Percentiles rank a stretch among this genome's conserved stretches.
phyloP scores from a whole-genome alignment of 2,113 vertebrate species.

The Romanogobio albipinnatus region DNA sequence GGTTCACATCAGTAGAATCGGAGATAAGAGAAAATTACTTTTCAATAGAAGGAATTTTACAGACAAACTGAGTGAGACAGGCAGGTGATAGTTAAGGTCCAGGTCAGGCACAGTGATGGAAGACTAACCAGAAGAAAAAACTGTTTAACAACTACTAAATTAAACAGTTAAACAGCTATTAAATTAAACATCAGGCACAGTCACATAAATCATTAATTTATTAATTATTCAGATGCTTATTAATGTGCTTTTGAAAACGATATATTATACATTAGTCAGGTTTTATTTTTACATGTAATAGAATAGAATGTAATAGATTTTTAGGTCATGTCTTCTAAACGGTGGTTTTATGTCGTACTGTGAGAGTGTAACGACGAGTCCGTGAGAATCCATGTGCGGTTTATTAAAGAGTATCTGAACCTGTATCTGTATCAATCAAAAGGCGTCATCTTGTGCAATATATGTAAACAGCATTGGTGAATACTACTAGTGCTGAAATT shows the following conservation, averaged over 20 bases:
- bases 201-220: not conserved
- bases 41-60: not conserved
- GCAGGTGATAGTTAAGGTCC: not conserved
- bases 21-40: conserved; percentile 13
- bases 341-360: too few relatives aligned
- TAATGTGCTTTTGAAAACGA: not conserved
- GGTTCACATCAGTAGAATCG: not conserved
- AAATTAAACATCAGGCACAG: not conserved
- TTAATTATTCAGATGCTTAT: not conserved
- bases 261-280: not conserved
- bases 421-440: too few relatives aligned
- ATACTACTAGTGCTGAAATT: too few relatives aligned
- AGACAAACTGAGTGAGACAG: not conserved
- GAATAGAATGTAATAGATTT: not conserved
- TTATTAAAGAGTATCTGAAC: not conserved
- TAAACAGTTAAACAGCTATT: not conserved
- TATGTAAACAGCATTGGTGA: too few relatives aligned
- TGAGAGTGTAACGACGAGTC: not conserved
- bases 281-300: not conserved
- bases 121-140: conserved; percentile 2
- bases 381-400: not conserved
- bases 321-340: too few relatives aligned
- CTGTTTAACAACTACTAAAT: too few relatives aligned
- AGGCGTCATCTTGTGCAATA: too few relatives aligned
- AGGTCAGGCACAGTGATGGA: not conserved